Evolutionary conservation across 1,140 invertebrate species (phyloP).

Genomic region (Penaeus indicus): DNA sequence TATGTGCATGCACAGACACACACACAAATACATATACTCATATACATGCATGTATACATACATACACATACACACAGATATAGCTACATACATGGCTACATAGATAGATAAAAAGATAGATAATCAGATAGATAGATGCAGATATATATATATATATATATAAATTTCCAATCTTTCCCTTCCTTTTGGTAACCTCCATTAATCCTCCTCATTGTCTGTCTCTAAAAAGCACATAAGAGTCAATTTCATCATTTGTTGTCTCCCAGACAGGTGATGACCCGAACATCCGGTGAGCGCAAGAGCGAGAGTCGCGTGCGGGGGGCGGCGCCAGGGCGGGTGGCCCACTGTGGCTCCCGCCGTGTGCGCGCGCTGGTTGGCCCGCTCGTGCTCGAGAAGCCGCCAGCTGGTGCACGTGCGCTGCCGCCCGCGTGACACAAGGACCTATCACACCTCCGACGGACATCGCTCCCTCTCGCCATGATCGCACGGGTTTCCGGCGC

Average conservation of each 20-base stretch:
- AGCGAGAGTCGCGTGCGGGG: conserved; percentile 14
- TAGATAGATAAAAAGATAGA: too few relatives aligned
- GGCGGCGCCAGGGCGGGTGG: neutral
- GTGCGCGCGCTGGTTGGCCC: conserved; percentile 56
- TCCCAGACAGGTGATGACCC: conserved; percentile 8
- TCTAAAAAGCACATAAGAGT: conserved; percentile 45
- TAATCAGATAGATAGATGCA: too few relatives aligned
- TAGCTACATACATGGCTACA: too few relatives aligned
- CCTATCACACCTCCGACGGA: conserved; percentile 3
- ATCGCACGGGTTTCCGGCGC: too few relatives aligned
- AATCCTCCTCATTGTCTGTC: conserved; percentile 35
- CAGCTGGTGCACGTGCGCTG: conserved; percentile 56
- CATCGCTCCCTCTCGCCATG: neutral
- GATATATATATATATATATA: too few relatives aligned
- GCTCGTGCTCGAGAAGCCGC: conserved; percentile 17
- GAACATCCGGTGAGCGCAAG: neutral
- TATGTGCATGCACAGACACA: too few relatives aligned
- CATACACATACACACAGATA: too few relatives aligned
- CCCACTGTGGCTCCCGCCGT: conserved; percentile 36
- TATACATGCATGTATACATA: too few relatives aligned
- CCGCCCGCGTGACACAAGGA: conserved; percentile 36
- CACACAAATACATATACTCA: too few relatives aligned
- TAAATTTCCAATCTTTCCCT: too few relatives aligned
- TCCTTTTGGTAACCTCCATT: neutral
- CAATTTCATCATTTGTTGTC: conserved; percentile 31